Base-by-base conservation (phyloP, 2,888 invertebrate species). In the Aplocera efformata region DNA sequence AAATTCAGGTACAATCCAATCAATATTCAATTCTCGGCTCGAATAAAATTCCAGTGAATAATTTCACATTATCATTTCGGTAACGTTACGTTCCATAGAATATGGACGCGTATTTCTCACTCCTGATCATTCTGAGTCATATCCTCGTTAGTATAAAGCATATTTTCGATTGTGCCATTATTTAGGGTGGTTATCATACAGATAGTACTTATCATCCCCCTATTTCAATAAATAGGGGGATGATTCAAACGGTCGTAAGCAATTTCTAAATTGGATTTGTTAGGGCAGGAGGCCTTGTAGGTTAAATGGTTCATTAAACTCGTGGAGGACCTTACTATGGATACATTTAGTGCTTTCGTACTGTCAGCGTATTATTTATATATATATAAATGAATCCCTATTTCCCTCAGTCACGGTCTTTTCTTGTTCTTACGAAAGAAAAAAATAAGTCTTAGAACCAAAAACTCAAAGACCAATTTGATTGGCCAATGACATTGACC, bases 201-300 rank as follows among this genome's bases (percentile, higher is more conserved):
- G 42, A 49, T 49, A 48, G 46, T 51, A 17, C 13, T 2, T 17
- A 67, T 65, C 62, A 63, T 64, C 61, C 67, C 63, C 55, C 63
- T 60, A 62, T 61, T 67, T 60, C 60, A 48, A 49, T 51, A 51
- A 17, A 17, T 17, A 17, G 13, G 13, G 13, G 13, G 13, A 17
- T 17, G 13, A 17, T 17, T 68, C 59, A 61, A 58, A 63, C 60
- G 66, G 67, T 68, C 66, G 72, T 72, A 73, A 72, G 74, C 77
- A 75, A 77, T 74, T 71, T 69, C 68, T 60, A 73, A 77, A 77
- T 77, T 73, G 69, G 70, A 67, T 68, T 64, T 54, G 64, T 60
- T 54, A 57, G 62, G 60, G 56, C 53, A 60, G 29, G 39, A 48
- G 45, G 41, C 40, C 42, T 48, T 53, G 58, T 40, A 49, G 48